Base-by-base conservation (phyloP, 2,113 vertebrate species). In the Clupea harengus region DNA sequence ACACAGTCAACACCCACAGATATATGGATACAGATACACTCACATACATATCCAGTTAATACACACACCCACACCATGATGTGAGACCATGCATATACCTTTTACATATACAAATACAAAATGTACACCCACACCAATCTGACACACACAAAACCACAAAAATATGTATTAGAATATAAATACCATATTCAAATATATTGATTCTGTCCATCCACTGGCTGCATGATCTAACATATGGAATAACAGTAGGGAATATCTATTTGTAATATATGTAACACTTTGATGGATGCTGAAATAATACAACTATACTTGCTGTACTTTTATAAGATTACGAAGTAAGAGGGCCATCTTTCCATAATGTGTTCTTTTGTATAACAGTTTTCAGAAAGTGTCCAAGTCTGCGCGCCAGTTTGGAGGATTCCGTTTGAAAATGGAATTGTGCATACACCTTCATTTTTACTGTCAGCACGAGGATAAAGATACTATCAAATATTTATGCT, bases 181-280 rank as follows among this genome's bases (percentile, higher is more conserved):
- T 78, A 78, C 13, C 11, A 32, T 78, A 39, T 78, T 1, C 25
- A 78, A 78, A 28, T 39, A 78, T 78, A 78, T 32, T 32, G 32
- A 15, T 78, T 5, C 75, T 83, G 82, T 85, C 45, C 47, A 28
- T 80, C 90, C 88, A 88, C 81, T 86, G 87, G 86, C 86, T 91
- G 92, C 92, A 94, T 93, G 91, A 90, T 92, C 87, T 82, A 90
- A 86, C 49, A 89, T 85, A 78, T 17, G 72, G 64, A 78, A 78
- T 39, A 78, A 78, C 72, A 78, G 72, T 72, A 72, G 64, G 64
- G 64, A 72, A 72, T 32, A 9, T 78, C 11, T 78, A 28, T 78
- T 15, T 78, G 32, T 78, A 11, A 78, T 39, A 39, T 78, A 78
- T 78, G 72, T 78, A 78, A 78, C 72, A 78, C 72, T 28, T 67